Conservation (phyloP, 2,113 vertebrate genomes). For the Trogon melanurus region DNA sequence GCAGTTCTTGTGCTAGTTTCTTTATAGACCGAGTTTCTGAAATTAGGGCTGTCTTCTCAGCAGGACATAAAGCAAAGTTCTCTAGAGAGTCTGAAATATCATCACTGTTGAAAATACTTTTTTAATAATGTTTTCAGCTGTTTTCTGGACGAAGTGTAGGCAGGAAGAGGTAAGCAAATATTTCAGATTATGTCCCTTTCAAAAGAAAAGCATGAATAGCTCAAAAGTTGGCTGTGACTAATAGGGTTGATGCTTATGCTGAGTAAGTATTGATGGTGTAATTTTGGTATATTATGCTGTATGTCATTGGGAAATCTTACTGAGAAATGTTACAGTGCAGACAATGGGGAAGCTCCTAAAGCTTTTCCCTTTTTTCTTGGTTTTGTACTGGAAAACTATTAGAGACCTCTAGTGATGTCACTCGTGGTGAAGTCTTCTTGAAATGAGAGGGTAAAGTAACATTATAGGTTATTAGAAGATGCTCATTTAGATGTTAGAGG, state of each 20-base stretch:
- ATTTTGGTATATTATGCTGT: not conserved
- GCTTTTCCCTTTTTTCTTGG: not conserved
- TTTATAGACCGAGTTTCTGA: not conserved
- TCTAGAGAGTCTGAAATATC: not conserved
- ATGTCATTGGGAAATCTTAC: not conserved
- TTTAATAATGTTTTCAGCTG: not conserved
- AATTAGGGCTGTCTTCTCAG: not conserved
- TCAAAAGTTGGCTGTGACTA: not conserved
- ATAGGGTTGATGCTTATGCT: not conserved
- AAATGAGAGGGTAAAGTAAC: not conserved
- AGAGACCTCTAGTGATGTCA: not conserved
- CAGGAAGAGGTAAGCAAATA: not conserved
- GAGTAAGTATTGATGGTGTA: not conserved
- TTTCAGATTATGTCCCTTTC: not conserved
- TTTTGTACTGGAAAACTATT: not conserved
- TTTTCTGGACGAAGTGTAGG: not conserved
- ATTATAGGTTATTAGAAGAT: not conserved
- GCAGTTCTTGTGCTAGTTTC: not conserved
- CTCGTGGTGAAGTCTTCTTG: accelerated
- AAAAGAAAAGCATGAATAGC: not conserved
- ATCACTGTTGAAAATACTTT: not conserved
- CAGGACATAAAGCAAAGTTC: not conserved
- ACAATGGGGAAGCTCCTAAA: not conserved
- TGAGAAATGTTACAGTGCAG: not conserved
- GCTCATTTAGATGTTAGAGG: not conserved